Percentiles rank a stretch among this genome's conserved stretches.
Evolutionary conservation across 1,140 invertebrate species (phyloP).

Genomic region (Anagrus nilaparvatae): DNA sequence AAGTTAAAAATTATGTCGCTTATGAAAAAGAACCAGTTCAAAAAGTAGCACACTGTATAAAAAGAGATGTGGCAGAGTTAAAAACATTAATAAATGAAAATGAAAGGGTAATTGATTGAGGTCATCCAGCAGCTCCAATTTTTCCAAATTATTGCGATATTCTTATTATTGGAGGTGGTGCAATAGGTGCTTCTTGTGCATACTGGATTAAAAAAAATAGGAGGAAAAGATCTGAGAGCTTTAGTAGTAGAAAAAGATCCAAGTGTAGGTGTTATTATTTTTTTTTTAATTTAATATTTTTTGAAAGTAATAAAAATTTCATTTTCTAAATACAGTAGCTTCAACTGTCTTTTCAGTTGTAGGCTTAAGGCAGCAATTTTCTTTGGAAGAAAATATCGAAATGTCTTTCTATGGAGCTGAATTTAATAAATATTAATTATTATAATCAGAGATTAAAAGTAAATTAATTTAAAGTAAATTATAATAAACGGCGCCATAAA

Average conservation of each 20-base stretch:
- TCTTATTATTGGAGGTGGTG: constrained; percentile 85
- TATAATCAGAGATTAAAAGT: no score
- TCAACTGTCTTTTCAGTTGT: constrained; percentile 74
- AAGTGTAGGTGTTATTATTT: constrained; percentile 48
- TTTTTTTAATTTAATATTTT: constrained; percentile 7
- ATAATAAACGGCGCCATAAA: no score
- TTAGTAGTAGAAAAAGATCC: constrained; percentile 83
- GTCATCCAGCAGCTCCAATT: no score
- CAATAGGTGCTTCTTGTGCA: constrained; percentile 81
- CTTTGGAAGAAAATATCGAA: constrained; percentile 83
- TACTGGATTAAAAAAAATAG: constrained; percentile 79
- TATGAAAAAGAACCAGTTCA: no score
- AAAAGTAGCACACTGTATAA: no score
- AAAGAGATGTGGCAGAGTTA: no score
- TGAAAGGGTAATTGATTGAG: no score
- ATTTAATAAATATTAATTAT: no score
- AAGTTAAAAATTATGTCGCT: no score
- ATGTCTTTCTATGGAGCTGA: constrained; percentile 83
- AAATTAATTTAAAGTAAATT: no score
- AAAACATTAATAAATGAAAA: no score
- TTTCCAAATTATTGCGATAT: constrained; percentile 65
- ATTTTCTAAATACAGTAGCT: constrained; percentile 43
- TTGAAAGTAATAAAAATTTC: constrained; percentile 3
- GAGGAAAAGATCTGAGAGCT: constrained; percentile 55
- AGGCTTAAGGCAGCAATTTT: constrained; percentile 87